Evolutionary conservation across 2,888 invertebrate genomes (phyloP).

Genomic region (Dynastes grantii): DNA sequence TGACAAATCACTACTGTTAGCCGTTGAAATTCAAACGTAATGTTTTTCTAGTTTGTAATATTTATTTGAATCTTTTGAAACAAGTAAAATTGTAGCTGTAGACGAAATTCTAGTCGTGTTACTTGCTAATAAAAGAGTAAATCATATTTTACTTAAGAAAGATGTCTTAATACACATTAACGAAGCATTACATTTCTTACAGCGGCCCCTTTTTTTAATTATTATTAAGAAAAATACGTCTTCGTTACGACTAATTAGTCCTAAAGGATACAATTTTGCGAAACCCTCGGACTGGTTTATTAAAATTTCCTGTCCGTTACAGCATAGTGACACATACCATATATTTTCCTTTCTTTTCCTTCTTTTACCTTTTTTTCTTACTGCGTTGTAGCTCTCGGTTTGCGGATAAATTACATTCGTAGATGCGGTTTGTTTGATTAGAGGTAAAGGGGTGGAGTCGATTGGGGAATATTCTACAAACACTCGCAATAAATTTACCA

Average conservation of each 20-base stretch:
- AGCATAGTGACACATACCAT: conserved; percentile 6
- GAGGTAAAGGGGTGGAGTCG: neutral
- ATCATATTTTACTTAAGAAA: no score
- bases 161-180: no score
- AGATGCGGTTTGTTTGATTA: conserved; percentile 41
- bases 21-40: no score
- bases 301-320: conserved; percentile 17
- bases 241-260: conserved; percentile 6
- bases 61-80: no score
- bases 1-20: no score
- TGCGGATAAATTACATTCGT: conserved; percentile 33
- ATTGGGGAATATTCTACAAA: conserved; percentile 20
- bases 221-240: no score
- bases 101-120: no score
- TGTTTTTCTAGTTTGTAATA: no score
- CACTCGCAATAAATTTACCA: conserved; percentile 33
- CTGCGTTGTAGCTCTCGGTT: neutral
- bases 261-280: neutral
- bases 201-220: no score
- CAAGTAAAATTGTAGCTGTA: no score
- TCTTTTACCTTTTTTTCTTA: conserved; percentile 14
- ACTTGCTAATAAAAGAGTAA: no score
- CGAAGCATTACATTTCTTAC: no score
- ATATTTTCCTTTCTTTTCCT: conserved; percentile 8
- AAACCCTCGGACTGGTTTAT: conserved; percentile 24